Base-by-base conservation (phyloP, 2,888 invertebrate genomes). In the Julus scanicus region DNA sequence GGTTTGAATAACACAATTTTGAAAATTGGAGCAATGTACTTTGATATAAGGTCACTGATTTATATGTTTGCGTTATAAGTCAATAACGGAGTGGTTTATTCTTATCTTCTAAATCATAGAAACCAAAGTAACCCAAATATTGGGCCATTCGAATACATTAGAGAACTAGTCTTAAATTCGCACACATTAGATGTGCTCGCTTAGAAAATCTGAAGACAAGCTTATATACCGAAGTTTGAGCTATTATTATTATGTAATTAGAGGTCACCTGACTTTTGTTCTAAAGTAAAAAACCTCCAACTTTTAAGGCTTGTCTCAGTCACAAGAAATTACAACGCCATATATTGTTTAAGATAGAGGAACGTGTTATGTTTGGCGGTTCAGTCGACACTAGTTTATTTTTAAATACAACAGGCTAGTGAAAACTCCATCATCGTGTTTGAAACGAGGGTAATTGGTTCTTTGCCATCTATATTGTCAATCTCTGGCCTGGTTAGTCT, bases 31-130 rank as follows among this genome's bases (percentile, higher is more conserved):
- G 71, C 71, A 71, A 71, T 71, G 71, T 29, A 71, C 71, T 71
- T 29, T 71, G 71, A 71, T 71, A 29, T 29, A 71, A 29, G 71
- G 71, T 71, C 71, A 71, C 20, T 29, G 29, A 71, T 71, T 71
- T 71, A 71, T 20, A 29, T 71, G 71, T 71, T 71, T 71, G 71
- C 71, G 71, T 71, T 71, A 71, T 71, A 71, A 71, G 71, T 71
- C 71, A 71, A 71, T 71, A 71, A 71, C 71, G 71, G 9, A 29
- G 71, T 20, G 71, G 71, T 71, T 71, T 71, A 71, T 71, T 71
- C 71, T 29, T 71, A 71, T 71, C 71, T 71, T 71, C 29, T 11
- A 71, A 71, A 71, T 71, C 20, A 29, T 71, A 11, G 71, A 71
- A 71, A 29, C 29, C 71, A 20, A 71, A 71, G 71, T 71, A 71